Evolutionary conservation across 2,797 vertebrate species (phyloP).

Genomic region (Sphenodon punctatus): DNA sequence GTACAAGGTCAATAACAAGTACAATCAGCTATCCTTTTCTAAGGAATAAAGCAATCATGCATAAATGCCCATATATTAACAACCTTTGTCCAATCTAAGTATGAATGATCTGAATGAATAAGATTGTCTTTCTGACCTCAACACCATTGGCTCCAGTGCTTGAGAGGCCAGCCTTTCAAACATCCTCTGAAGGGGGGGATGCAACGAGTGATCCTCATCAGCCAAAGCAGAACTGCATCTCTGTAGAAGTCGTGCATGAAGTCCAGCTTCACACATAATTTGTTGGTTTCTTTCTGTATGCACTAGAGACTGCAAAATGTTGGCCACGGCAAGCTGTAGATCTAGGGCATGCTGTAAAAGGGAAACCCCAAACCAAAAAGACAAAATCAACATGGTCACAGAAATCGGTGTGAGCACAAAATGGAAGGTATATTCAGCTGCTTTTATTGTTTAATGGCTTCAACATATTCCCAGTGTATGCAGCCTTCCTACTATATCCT

Average conservation of each 20-base stretch:
- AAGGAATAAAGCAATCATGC: neutral
- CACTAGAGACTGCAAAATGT: constrained; percentile 92
- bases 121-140: constrained; percentile 82
- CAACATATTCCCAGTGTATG: neutral
- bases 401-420: too few relatives aligned
- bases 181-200: constrained; percentile 95
- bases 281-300: constrained; percentile 97
- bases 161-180: constrained; percentile 97
- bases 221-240: constrained; percentile 91
- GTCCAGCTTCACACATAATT: constrained; percentile 92
- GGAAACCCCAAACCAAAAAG: neutral
- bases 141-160: constrained; percentile 92
- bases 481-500: neutral
- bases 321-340: constrained; percentile 94
- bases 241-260: constrained; percentile 93
- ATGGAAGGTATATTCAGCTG: neutral
- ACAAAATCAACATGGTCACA: neutral
- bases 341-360: constrained; percentile 88
- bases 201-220: constrained; percentile 93
- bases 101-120: neutral
- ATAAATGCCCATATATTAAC: neutral
- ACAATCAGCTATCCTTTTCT: neutral
- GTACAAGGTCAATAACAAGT: neutral
- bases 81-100: neutral
- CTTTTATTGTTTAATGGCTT: neutral